Evolutionary conservation across 2,888 invertebrate species (phyloP).

Genomic region (Danaus chrysippus): DNA sequence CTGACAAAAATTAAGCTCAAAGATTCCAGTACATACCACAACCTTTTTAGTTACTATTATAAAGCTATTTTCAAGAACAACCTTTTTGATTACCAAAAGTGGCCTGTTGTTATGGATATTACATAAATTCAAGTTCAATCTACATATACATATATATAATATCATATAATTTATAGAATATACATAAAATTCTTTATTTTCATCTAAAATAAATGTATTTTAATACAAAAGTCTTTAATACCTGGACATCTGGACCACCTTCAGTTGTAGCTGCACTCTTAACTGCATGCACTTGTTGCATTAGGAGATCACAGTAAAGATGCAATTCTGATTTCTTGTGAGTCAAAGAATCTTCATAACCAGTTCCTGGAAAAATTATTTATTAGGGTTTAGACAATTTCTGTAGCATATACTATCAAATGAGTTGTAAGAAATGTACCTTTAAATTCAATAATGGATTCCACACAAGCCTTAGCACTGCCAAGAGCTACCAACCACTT

Average conservation of each 20-base stretch:
- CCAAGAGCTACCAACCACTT: conserved; percentile 90
- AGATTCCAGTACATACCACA: no score
- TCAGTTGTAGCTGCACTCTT: conserved; percentile 81
- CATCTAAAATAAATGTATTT: no score
- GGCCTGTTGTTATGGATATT: no score
- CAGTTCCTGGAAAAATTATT: conserved; percentile 49
- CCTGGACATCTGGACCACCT: conserved; percentile 80
- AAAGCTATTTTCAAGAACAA: no score
- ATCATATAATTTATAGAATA: no score
- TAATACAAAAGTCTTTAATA: conserved; percentile 37
- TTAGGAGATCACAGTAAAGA: conserved; percentile 88
- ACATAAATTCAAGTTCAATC: no score
- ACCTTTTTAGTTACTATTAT: no score
- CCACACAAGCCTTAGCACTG: conserved; percentile 86
- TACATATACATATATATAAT: no score
- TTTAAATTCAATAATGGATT: conserved; percentile 62
- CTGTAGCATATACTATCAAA: not conserved
- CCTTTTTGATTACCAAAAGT: no score
- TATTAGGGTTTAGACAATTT: conserved; percentile 5
- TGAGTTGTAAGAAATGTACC: conserved; percentile 37
- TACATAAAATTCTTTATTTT: no score
- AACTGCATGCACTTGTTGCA: conserved; percentile 90
- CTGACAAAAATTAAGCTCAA: no score
- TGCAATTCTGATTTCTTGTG: conserved; percentile 88
- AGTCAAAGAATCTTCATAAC: conserved; percentile 79